phyloP scores from a whole-genome alignment of 2,113 vertebrate species.

The Sinocyclocheilus rhinocerous region DNA sequence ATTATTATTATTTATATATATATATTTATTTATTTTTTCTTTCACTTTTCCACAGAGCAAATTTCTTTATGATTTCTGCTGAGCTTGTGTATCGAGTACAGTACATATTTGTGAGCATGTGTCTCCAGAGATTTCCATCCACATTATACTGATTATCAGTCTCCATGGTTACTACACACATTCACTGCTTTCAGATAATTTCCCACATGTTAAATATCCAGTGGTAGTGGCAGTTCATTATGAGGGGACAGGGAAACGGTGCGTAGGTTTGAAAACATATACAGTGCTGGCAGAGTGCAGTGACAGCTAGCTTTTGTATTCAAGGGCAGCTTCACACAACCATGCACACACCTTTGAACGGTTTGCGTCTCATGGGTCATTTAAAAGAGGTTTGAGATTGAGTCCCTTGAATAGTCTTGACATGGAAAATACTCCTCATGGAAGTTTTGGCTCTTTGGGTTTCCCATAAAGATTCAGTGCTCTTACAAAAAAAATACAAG shows the following conservation, averaged over 20 bases:
- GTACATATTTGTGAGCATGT: neutral
- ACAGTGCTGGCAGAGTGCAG: neutral
- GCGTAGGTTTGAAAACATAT: neutral
- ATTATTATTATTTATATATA: too few species aligned
- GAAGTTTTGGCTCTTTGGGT: neutral
- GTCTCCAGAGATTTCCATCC: neutral
- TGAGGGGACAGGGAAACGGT: neutral
- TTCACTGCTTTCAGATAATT: slow-evolving; percentile 9
- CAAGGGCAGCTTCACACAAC: neutral
- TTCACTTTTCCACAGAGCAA: neutral
- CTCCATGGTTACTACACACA: slow-evolving; percentile 2
- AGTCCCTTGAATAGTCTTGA: neutral
- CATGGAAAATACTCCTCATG: neutral
- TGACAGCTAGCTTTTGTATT: neutral
- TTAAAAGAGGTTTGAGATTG: slow-evolving; percentile 2
- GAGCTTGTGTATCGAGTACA: neutral
- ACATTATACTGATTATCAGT: slow-evolving; percentile 8
- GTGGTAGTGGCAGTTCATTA: slow-evolving; percentile 4
- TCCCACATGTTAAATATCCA: neutral
- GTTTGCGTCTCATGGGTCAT: neutral
- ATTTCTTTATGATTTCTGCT: neutral
- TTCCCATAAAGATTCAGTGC: neutral
- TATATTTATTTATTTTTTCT: neutral
- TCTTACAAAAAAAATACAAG: neutral
- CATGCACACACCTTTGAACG: neutral